Base-by-base conservation (phyloP, 2,888 invertebrate genomes). In the Lasioglossum pauxillum region DNA sequence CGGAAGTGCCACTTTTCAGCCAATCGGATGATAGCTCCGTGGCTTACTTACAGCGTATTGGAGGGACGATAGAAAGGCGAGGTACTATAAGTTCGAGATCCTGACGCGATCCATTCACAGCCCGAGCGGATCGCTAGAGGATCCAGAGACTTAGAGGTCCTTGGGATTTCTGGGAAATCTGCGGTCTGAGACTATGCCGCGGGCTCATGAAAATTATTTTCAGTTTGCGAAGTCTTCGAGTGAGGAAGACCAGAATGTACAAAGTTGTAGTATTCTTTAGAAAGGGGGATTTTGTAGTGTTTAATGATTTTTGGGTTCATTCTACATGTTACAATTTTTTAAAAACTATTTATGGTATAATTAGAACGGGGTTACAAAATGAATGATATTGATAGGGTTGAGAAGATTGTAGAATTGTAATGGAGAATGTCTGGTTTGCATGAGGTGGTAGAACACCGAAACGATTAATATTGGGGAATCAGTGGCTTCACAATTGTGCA, bases 11-110 rank as follows among this genome's bases (percentile, higher is more conserved):
- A 91, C 91, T 93, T 93, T 80, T 38, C 72, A 79, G 69, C 93
- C 94, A 94, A 94, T 94, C 78, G 76, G 35, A 49, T 27, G 46
- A 38, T 75, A 78, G 78, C 87, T 76, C 67, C 78, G 80, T 84
- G 93, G 85, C 93, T 93, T 87, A 93, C 93, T 94, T 93, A 38
- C 53, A 83, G 53, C 83, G 69, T 82, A 93, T 93, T 92, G 92
- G 94, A 85, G 86, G 85, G 85, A 79, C 79, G 86, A 90, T 90
- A 84, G 92, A 92, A 92, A 92, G 93, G 90, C 85, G 86, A 90
- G 86, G 81, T 75, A 71, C 91, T 94, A 94, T 94, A 94, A 94
- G 90, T 93, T 92, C 86, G 88, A 67, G 86, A 72, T 49, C 83
- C 72, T 12, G n/a, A 53, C 72, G 71, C 80, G 82, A 83, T 82